Percentiles rank a stretch among this genome's conserved stretches.
Conservation (phyloP, 2,113 vertebrate genomes). For the Clarias batrachus region DNA sequence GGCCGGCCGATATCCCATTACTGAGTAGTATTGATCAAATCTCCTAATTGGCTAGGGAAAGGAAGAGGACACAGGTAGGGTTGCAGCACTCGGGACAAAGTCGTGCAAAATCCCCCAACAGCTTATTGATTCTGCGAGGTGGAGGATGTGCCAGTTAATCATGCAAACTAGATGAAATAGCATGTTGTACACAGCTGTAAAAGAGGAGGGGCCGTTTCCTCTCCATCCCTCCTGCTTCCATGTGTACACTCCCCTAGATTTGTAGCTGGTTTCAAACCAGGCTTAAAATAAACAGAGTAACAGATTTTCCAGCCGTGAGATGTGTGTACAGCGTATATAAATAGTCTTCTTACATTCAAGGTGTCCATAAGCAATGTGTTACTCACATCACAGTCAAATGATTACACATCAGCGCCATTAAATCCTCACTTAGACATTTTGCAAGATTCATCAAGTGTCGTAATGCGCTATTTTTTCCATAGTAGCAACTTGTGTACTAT, state of each 20-base stretch:
- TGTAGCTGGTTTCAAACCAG: conserved; percentile 9
- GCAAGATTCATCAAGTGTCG: neutral
- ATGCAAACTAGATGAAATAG: conserved; percentile 44
- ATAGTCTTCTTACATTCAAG: neutral
- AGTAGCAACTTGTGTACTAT: neutral
- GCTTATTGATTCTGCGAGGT: conserved; percentile 64
- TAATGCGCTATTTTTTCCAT: neutral
- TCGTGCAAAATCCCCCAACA: conserved; percentile 51
- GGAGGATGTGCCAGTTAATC: conserved; percentile 47
- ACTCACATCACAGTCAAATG: neutral
- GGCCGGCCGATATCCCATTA: conserved; percentile 66
- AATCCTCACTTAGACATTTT: neutral
- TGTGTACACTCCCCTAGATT: conserved; percentile 5
- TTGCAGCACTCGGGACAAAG: conserved; percentile 57
- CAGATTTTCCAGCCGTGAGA: neutral
- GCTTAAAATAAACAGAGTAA: conserved; percentile 1
- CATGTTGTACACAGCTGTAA: neutral
- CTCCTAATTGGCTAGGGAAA: conserved; percentile 67
- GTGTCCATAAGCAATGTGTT: neutral
- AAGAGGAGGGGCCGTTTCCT: conserved; percentile 24
- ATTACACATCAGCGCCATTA: neutral
- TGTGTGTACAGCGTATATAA: too few species aligned
- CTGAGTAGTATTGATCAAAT: conserved; percentile 69
- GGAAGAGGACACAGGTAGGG: conserved; percentile 63
- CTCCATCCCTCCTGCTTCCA: conserved; percentile 26